These are phyloP conservation scores for Archocentrus centrarchus DNA, from an alignment of 2,113 vertebrate genomes.

Conservation along the genomic window DNA sequence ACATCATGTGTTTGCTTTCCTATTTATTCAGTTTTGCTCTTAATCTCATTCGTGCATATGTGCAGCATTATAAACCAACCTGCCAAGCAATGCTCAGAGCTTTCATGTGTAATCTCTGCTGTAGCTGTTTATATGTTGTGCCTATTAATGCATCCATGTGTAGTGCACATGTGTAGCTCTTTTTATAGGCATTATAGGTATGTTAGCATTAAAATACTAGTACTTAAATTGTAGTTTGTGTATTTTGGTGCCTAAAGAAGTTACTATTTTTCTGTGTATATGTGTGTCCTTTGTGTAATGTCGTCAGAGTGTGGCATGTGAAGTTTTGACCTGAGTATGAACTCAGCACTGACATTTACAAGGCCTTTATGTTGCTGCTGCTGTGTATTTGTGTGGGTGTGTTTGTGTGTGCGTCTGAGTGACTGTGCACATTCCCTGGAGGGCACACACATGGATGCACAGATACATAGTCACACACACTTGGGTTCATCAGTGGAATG, in stretches of 20 bases:
- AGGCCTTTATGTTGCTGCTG: not conserved
- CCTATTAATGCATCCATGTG: not conserved
- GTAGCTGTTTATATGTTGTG: not conserved
- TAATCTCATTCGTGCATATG: not conserved
- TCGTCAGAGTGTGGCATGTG: slow-evolving; percentile 6
- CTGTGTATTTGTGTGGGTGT: slow-evolving; percentile 11
- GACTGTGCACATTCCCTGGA: not conserved
- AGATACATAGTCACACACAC: not conserved
- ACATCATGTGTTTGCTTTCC: not conserved
- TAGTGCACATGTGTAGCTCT: not conserved
- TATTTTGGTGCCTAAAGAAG: not conserved
- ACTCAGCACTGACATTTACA: slow-evolving; percentile 30
- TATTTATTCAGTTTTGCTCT: not conserved
- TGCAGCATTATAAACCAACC: not conserved
- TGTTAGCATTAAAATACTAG: not conserved
- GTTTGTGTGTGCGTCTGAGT: not conserved
- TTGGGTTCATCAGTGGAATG: not conserved
- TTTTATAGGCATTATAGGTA: not conserved
- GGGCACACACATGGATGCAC: not conserved
- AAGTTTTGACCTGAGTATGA: slow-evolving; percentile 33
- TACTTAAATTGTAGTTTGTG: not conserved
- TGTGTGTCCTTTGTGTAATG: not conserved
- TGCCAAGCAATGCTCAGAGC: not conserved
- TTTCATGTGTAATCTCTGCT: not conserved
- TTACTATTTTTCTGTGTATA: not conserved